Base-by-base conservation (phyloP, 2,113 vertebrate species). In the Calypte anna region DNA sequence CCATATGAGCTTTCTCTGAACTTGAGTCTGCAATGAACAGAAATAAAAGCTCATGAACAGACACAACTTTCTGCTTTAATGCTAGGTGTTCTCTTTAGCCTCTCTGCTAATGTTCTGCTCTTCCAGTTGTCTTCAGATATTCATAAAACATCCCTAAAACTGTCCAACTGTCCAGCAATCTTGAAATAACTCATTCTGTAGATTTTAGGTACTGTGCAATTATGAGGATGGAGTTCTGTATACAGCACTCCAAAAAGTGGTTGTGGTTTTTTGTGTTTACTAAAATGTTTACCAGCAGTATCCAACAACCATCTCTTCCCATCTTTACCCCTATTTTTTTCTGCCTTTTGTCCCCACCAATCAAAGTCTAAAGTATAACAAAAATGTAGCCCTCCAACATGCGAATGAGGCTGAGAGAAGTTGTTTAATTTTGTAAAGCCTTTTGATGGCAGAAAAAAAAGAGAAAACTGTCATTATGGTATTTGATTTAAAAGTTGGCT, bases 181-280 rank as follows among this genome's bases (percentile, higher is more conserved):
- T 67, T 72, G 66, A 93, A 93, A 61, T 57, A 78, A 86, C 22
- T 10, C 7, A 72, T 88, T 91, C 48, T 77, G 12, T 31, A 28
- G 64, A 14, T n/a, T 62, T 77, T 78, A 46, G 68, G n/a, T 55
- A 63, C 38, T 6, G 2, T 86, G 44, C 33, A 57, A 1, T 77
- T 70, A 14, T 9, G 51, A 48, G n/a, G 50, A 55, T 67, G 82
- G 51, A 33, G 12, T 48, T 78, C 4, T 64, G n/a, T 43, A 33
- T 20, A 10, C 21, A 72, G 44, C 17, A 12, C 33, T 72, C n/a
- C 40, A 67, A 53, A 50, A 51, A 33, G 30, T 30, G 12, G 31
- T 27, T 59, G 43, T 33, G 70, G 40, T 40, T 40, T 40, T 40
- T 40, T 4, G 43, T 81, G 21, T 64, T 70, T 57, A 38, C 40